Percentiles rank a stretch among this genome's conserved stretches.
phyloP scores from a whole-genome alignment of 1,140 invertebrate genomes.

The Drosophila aff. region DNA sequence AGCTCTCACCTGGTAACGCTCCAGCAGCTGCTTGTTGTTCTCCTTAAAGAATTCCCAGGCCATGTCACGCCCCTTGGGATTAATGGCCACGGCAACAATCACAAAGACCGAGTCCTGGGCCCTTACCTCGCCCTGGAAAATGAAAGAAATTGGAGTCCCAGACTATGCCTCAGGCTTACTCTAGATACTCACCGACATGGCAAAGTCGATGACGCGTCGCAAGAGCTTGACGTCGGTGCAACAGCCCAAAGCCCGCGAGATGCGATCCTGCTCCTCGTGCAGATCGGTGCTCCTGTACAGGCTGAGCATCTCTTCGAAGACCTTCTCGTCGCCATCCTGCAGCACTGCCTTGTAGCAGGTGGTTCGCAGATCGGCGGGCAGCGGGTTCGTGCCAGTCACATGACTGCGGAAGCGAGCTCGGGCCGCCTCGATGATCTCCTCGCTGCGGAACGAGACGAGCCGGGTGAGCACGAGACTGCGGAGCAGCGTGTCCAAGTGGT shows the following conservation, averaged over 20 bases:
- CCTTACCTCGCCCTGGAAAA: slow-evolving; percentile 92
- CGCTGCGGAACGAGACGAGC: slow-evolving; percentile 93
- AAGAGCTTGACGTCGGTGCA: slow-evolving; percentile 90
- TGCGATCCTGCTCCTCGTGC: slow-evolving; percentile 96
- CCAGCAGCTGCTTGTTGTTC: slow-evolving; percentile 91
- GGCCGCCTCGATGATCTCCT: slow-evolving; percentile 91
- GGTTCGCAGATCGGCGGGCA: slow-evolving; percentile 95
- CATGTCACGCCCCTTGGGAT: slow-evolving; percentile 91
- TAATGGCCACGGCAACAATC: slow-evolving; percentile 93
- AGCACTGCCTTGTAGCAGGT: slow-evolving; percentile 95
- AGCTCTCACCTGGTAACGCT: slow-evolving; percentile 89
- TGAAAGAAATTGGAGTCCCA: slow-evolving; percentile 7
- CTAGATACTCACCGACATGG: slow-evolving; percentile 90
- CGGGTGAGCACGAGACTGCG: slow-evolving; percentile 92
- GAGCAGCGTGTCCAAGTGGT: slow-evolving; percentile 93
- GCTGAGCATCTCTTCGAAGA: slow-evolving; percentile 92
- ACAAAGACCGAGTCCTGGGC: slow-evolving; percentile 96
- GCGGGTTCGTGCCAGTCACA: slow-evolving; percentile 86
- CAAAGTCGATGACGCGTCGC: slow-evolving; percentile 93
- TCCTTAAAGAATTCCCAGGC: slow-evolving; percentile 96
- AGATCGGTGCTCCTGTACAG: slow-evolving; percentile 94
- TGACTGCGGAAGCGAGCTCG: slow-evolving; percentile 90
- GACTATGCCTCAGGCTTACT: too few species aligned
- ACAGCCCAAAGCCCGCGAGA: slow-evolving; percentile 92
- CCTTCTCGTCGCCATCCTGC: slow-evolving; percentile 88